Base-by-base conservation (phyloP, 2,888 invertebrate genomes). In the Cactoblastis cactorum region DNA sequence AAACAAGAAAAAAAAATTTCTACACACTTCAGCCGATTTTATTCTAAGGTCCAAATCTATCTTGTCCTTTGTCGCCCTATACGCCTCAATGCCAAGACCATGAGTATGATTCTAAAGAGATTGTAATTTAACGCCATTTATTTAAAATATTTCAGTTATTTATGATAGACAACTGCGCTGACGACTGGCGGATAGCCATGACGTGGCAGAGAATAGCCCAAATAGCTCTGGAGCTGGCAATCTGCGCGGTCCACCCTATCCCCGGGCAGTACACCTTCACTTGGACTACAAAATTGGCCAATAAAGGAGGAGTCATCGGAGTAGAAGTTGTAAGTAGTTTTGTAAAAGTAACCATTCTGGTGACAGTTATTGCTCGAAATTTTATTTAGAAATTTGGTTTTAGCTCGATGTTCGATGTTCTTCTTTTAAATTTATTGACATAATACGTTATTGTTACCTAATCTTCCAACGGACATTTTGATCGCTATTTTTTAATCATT, bases 171-270 rank as follows among this genome's bases (percentile, higher is more conserved):
- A 99, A 99, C 92, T 98, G 98, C 91, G 98, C 99, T 63, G 99
- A 99, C 86, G 99, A 99, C 92, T 99, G 99, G 99, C 93, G 99
- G 80, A 99, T 99, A 90, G 99, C 99, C 74, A 98, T 99, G 96
- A 99, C 98, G 67, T 97, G 97, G 95, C 97, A 98, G 89, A 93
- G 99, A 85, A 96, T 98, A 86, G 93, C 94, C 72, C 97, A 97
- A 91, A 97, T 98, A 78, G 92, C 94, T 54, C 91, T 97, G 75
- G 99, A 99, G 91, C 92, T 99, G 70, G 90, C 94, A 67, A 97
- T 99, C 78, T 99, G 99, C 90, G 97, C 98, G 71, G 94, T 99
- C 69, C 99, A 99, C 90, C 99, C 99, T 53, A 95, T 99, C 71
- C 99, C 99, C 49, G 98, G 98, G 66, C 95, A 98, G 90, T 96